phyloP scores from a whole-genome alignment of 2,797 vertebrate species.

The Tokudaia muenninki region DNA sequence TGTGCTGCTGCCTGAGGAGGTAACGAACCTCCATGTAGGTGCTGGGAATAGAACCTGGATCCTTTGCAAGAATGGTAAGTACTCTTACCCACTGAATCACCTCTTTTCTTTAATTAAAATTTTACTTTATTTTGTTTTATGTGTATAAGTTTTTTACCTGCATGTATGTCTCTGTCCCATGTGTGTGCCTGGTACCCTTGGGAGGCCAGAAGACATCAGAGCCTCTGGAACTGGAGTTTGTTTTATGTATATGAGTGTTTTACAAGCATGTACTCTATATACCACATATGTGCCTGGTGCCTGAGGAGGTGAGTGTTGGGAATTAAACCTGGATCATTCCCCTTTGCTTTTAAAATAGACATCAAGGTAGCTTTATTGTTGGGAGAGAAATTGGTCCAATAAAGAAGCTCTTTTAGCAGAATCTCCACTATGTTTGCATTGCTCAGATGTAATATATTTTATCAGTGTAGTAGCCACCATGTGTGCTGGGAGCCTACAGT shows the following conservation, averaged over 20 bases:
- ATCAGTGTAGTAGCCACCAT: conserved; percentile 15
- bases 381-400: conserved; percentile 4
- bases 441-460: conserved; percentile 52
- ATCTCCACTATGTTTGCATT: not conserved
- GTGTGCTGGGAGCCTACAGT: not conserved
- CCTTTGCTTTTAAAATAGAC: conserved; percentile 51
- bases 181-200: not conserved
- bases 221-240: not conserved
- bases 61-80: not conserved
- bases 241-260: not conserved
- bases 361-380: conserved; percentile 66
- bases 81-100: not conserved
- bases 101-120: not conserved
- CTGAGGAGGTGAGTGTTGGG: not conserved
- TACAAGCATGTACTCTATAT: not conserved
- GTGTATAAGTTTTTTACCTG: not conserved
- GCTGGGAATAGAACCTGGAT: not conserved
- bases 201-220: not conserved
- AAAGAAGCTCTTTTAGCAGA: conserved; percentile 17
- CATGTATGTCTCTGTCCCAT: not conserved
- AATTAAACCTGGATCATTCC: not conserved
- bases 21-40: not conserved
- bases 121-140: not conserved
- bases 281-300: not conserved
- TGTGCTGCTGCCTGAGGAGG: not conserved